These are phyloP conservation scores for Osmerus eperlanus DNA, from an alignment of 2,113 vertebrate species.

Conservation along the genomic window DNA sequence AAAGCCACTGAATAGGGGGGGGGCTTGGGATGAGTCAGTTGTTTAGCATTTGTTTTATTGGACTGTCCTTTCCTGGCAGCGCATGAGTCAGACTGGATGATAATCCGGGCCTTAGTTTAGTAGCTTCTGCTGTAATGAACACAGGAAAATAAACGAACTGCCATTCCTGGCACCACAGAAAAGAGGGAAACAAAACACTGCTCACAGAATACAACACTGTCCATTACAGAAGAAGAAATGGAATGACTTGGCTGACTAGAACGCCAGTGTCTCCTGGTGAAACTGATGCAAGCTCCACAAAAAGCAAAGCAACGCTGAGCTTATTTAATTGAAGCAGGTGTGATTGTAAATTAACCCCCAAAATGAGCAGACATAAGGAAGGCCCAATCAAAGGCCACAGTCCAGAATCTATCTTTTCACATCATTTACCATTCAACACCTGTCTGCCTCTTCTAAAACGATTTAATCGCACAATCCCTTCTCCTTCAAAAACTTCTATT, in stretches of 20 bases:
- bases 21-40: slow-evolving; percentile 22
- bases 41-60: slow-evolving; percentile 16
- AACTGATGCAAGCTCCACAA: no score
- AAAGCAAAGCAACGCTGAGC: no score
- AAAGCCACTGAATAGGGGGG: slow-evolving; percentile 16
- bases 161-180: slow-evolving; percentile 10
- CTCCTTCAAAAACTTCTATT: slow-evolving; percentile 6
- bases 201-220: not conserved
- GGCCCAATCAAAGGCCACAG: slow-evolving; percentile 6
- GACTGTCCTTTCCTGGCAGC: slow-evolving; percentile 27
- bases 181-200: slow-evolving; percentile 1
- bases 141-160: slow-evolving; percentile 5
- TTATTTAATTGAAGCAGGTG: no score
- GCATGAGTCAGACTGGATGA: slow-evolving; percentile 24
- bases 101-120: slow-evolving; percentile 14
- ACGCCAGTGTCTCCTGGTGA: no score
- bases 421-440: slow-evolving; percentile 17
- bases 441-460: slow-evolving; percentile 1
- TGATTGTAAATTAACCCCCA: no score
- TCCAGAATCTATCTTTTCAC: not conserved
- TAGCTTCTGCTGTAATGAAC: slow-evolving; percentile 12
- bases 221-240: not conserved
- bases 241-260: not conserved
- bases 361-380: not conserved
- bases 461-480: not conserved